Evolutionary conservation across 2,888 invertebrate genomes (phyloP), one percentile per base, ranked within the genome.

Genomic region (Rugalucina vietnamica): DNA sequence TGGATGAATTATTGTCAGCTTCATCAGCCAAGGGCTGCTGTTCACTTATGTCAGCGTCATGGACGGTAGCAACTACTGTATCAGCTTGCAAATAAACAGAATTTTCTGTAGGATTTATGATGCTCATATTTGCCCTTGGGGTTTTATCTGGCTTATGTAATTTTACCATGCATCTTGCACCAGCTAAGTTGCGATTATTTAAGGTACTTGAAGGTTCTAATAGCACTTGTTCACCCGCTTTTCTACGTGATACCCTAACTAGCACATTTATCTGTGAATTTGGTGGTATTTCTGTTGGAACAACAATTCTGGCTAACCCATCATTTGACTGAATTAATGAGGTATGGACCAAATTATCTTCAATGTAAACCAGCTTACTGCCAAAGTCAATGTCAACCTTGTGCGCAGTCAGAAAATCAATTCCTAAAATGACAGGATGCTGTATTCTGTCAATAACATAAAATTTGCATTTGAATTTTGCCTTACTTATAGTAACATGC

Each of bases 381-480:
- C 34, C 27, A 34, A 74, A 54, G 54, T 74, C 74, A 32, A 74
- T 36, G 32, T 50, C 36, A 32, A 74, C 74, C 36, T 50, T 50
- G 34, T 74, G 34, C 8, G 3, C 1, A 18, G 29, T 21, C 18
- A 74, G 1, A 8, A 74, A 74, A 54, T 74, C 54, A 3, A 73
- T 21, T n/a, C 54, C 74, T 34, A 74, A 21, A 29, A 74, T 74
- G 14, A 74, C 32, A 54, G 74, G n/a, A 54, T 74, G 74, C n/a
- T 34, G 32, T 36, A 74, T 5, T 8, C n/a, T 21, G 21, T 21
- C n/a, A 18, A 54, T n/a, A 54, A 54, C 54, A 54, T 18, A 21
- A n/a, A 54, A 54, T 4, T 54, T 4, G 54, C 3, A 54, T n/a
- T n/a, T 18, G n/a, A 54, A n/a, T 21, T 54, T 18, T 18, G n/a